These are phyloP conservation scores for Ginglymostoma cirratum DNA, from an alignment of 2,113 vertebrate species.

Conservation along the genomic window DNA sequence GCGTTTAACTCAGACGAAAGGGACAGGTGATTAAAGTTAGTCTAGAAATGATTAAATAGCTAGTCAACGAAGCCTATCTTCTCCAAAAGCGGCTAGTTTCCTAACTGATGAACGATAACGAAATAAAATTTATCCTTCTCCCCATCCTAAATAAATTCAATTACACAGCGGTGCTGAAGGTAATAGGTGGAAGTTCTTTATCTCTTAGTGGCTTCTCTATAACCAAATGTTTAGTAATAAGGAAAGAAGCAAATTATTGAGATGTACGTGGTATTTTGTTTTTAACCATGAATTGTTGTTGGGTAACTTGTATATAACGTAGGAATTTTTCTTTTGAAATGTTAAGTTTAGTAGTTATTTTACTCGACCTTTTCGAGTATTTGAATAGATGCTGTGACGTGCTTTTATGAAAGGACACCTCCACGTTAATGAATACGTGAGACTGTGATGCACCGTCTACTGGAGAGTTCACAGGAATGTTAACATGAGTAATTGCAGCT, in stretches of 20 bases:
- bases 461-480: neutral
- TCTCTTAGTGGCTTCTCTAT: neutral
- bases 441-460: neutral
- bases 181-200: neutral
- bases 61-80: neutral
- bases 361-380: too few species aligned
- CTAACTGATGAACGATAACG: too few species aligned
- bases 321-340: neutral
- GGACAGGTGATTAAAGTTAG: neutral
- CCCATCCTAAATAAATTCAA: too few species aligned
- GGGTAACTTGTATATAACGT: neutral
- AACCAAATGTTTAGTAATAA: neutral
- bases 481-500: neutral
- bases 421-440: neutral
- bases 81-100: neutral
- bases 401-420: neutral
- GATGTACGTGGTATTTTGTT: neutral
- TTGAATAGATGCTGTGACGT: neutral
- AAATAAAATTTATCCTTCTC: too few species aligned
- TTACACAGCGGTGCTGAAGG: neutral
- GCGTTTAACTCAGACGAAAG: neutral
- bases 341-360: neutral
- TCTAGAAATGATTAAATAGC: neutral
- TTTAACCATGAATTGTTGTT: neutral
- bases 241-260: neutral